These are phyloP conservation scores for honey bee (Apis mellifera) DNA, from an alignment of 1,140 invertebrate genomes.

Conservation along the genomic window Amel_HAv3.1 CM009934.2:11769501-11770000, in stretches of 20 bases:
- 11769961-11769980: slow-evolving; percentile 19
- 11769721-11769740: neutral
- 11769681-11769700: too few species aligned
- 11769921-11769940: neutral
- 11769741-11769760: too few species aligned
- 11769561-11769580: too few species aligned
- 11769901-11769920: neutral
- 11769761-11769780: neutral
- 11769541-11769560: too few species aligned
- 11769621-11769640: too few species aligned
- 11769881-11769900: slow-evolving; percentile 1
- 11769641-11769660: too few species aligned
- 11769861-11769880: slow-evolving; percentile 25
- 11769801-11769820: slow-evolving; percentile 38
- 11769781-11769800: neutral
- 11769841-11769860: slow-evolving; percentile 35
- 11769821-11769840: slow-evolving; percentile 4
- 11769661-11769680: too few species aligned
- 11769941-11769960: neutral
- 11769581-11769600: too few species aligned
- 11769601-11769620: too few species aligned
- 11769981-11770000: slow-evolving; percentile 20
- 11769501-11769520: too few species aligned
- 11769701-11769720: neutral
- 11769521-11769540: too few species aligned